Base-by-base conservation (phyloP, 2,888 invertebrate species). In the Stenoptilia bipunctidactyla region DNA sequence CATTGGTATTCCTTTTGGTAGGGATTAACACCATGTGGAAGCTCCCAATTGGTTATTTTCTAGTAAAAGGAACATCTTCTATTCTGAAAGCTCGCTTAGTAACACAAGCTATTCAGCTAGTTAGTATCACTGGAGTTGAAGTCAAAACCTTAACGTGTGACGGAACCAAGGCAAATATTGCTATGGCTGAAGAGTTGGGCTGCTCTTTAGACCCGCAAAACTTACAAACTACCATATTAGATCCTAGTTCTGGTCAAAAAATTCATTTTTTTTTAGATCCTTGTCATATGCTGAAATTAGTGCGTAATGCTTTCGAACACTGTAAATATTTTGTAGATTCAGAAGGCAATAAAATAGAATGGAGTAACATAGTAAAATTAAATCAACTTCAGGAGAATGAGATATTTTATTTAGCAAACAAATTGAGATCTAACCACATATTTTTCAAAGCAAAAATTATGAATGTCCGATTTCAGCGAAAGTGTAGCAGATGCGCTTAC, bases 61-160 rank as follows among this genome's bases (percentile, higher is more conserved):
- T 42, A 25, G 38, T 46, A 12, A 44, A 47, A 37, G 42, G 43
- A 5, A 34, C 25, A 27, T 15, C 9, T 3, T 39, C 42, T 10
- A 13, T 33, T 27, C 30, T 36, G 34, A 49, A 45, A 41, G 42
- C 42, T 8, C 44, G 36, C n/a, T 30, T 49, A 2, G 42, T 48
- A 10, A 45, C 44, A 3, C 30, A 44, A 27, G 47, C 47, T 10
- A 37, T 45, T 30, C 33, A 38, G n/a, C 40, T 49, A 15, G 37
- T 48, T 15, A 15, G 39, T 40, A 36, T 46, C 25, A 45, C 44
- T 15, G 46, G 46, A n/a, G 41, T 50, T 4, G 39, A 48, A 41
- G 40, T 49, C 8, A 48, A 50, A 43, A 40, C 49, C 3, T 36
- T 52, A 13, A 50, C 50, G 6, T 49, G 46, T 41, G 48, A 51